Percentiles rank a stretch among this genome's conserved stretches.
Conservation (phyloP, 2,888 invertebrate genomes). For the Drosophila koepferae region DNA sequence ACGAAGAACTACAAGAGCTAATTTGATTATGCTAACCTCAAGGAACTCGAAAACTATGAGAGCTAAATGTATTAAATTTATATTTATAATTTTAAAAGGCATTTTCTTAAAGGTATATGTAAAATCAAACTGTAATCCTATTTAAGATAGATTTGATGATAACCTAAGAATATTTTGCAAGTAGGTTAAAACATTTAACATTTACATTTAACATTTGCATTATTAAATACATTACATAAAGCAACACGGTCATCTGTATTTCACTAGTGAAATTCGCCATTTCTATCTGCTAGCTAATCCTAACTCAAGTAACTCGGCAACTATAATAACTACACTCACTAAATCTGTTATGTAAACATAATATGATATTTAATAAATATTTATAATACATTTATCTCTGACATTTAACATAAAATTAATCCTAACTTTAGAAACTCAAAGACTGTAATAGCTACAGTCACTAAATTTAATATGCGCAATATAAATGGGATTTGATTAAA, state of each 20-base stretch:
- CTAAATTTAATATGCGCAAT: too few species aligned
- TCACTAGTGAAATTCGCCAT: too few species aligned
- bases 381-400: background rate
- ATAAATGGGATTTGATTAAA: too few species aligned
- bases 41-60: background rate
- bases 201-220: too few species aligned
- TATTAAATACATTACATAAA: too few species aligned
- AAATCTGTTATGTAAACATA: too few species aligned
- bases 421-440: background rate
- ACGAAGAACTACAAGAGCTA: background rate
- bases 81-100: background rate
- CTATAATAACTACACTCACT: background rate
- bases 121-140: background rate
- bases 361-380: background rate
- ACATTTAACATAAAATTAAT: background rate
- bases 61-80: background rate
- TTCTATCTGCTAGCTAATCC: too few species aligned
- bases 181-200: too few species aligned
- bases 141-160: too few species aligned
- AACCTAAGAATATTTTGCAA: background rate
- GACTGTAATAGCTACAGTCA: too few species aligned
- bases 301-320: background rate
- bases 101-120: background rate
- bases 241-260: too few species aligned
- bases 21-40: background rate